Percentiles rank a stretch among this genome's conserved stretches.
Conservation (phyloP, 2,888 invertebrate genomes). For the Orgyia antiqua region DNA sequence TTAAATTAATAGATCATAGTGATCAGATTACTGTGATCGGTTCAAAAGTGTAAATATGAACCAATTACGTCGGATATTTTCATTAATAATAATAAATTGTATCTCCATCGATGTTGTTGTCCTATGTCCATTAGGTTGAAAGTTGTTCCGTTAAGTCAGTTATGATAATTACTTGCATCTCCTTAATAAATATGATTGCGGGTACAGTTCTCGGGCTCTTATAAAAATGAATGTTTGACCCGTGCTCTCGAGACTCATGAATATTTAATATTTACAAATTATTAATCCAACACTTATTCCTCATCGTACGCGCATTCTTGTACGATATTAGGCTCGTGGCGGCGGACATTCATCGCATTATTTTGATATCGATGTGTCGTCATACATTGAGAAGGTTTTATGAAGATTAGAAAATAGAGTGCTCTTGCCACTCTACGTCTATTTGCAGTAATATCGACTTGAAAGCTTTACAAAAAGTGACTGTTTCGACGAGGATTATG, state of each 20-base stretch:
- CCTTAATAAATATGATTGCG: constrained; percentile 66
- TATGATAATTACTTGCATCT: constrained; percentile 71
- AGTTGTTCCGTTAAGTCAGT: constrained; percentile 56
- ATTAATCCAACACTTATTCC: constrained; percentile 72
- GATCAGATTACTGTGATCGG: constrained; percentile 36
- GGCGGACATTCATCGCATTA: constrained; percentile 27
- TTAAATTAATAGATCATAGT: constrained; percentile 43
- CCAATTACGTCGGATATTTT: constrained; percentile 40
- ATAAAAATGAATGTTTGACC: constrained; percentile 68
- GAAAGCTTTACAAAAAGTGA: too few species aligned
- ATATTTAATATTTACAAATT: constrained; percentile 77
- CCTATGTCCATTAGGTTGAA: constrained; percentile 32
- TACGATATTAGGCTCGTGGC: constrained; percentile 36
- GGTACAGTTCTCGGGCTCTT: constrained; percentile 55
- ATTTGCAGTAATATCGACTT: constrained; percentile 21
- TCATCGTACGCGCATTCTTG: constrained; percentile 44
- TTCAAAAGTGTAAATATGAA: constrained; percentile 39
- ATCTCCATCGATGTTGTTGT: constrained; percentile 35
- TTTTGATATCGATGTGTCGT: constrained; percentile 49
- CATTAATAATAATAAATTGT: constrained; percentile 43
- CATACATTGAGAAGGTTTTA: constrained; percentile 58
- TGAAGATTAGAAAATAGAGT: constrained; percentile 67
- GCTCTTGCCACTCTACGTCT: constrained; percentile 32
- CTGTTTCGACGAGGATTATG: too few species aligned
- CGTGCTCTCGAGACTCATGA: constrained; percentile 66